Conservation (phyloP, 2,888 invertebrate genomes). For the Gari tellinella region DNA sequence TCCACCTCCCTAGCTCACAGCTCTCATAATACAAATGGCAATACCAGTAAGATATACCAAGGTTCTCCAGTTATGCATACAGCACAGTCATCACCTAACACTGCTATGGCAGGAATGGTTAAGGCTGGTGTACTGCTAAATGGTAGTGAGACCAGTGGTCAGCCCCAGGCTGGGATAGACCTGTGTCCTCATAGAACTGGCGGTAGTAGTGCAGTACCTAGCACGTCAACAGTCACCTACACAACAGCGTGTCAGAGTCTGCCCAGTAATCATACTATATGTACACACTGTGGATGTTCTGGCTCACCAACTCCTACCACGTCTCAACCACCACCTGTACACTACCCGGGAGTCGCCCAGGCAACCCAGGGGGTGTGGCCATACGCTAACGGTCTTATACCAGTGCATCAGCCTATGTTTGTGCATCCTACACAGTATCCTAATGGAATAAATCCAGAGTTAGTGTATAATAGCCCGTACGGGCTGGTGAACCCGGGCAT, state of each 20-base stretch:
- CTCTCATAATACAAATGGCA: too few relatives aligned
- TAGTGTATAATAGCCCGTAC: constrained; percentile 22
- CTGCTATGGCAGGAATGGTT: too few relatives aligned
- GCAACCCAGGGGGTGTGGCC: constrained; percentile 62
- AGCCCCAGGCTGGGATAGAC: too few relatives aligned
- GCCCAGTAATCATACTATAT: constrained; percentile 39
- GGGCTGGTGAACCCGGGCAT: constrained; percentile 26
- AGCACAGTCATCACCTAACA: too few relatives aligned
- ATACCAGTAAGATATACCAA: too few relatives aligned
- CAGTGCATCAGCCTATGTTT: constrained; percentile 44
- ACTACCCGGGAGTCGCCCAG: constrained; percentile 42
- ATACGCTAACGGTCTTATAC: constrained; percentile 61
- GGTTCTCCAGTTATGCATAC: too few relatives aligned
- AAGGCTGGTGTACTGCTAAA: too few relatives aligned
- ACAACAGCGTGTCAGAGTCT: constrained; percentile 26
- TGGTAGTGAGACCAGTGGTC: too few relatives aligned
- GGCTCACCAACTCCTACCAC: constrained; percentile 44
- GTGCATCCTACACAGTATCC: constrained; percentile 41
- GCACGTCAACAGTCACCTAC: constrained; percentile 18
- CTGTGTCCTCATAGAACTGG: too few relatives aligned
- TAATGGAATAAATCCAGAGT: constrained; percentile 50
- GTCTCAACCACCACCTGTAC: constrained; percentile 44
- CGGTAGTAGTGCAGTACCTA: too few relatives aligned
- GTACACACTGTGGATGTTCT: constrained; percentile 66
- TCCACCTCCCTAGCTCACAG: too few relatives aligned